Evolutionary conservation across 2,113 vertebrate species (phyloP).

Genomic region (Lanius collurio): DNA sequence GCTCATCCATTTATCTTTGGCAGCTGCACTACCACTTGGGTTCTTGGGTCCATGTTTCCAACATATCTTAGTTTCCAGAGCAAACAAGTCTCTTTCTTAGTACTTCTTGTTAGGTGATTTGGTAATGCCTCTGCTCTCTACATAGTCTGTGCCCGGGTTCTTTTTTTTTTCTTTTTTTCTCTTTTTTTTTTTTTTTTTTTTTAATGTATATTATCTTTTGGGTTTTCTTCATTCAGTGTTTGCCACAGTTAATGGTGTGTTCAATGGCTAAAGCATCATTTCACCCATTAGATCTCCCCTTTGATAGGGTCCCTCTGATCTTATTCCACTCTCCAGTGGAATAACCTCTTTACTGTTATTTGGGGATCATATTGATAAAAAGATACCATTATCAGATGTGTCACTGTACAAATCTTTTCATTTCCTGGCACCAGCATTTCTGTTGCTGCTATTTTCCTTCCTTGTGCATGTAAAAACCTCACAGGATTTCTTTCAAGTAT

Average conservation of each 20-base stretch:
- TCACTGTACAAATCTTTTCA: background rate
- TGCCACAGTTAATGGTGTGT: background rate
- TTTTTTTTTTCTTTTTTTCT: background rate
- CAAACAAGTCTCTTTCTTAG: background rate
- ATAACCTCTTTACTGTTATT: background rate
- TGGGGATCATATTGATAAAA: background rate
- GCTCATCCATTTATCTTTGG: background rate
- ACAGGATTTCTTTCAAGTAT: background rate
- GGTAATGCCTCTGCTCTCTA: background rate
- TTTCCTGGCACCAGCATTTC: background rate
- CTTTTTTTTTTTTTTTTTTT: background rate
- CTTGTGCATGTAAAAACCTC: background rate
- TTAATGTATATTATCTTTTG: background rate
- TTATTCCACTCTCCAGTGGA: background rate
- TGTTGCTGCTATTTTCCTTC: background rate
- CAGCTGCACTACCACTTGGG: background rate
- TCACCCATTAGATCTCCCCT: background rate
- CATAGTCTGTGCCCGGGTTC: background rate
- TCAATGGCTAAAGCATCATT: background rate
- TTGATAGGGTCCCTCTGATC: background rate
- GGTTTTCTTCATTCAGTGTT: background rate
- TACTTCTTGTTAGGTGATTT: background rate
- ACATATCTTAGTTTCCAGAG: background rate
- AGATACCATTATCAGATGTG: background rate
- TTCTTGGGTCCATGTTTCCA: background rate